Base-by-base conservation (phyloP, 2,888 invertebrate genomes). In the Antheraea assamensis region DNA sequence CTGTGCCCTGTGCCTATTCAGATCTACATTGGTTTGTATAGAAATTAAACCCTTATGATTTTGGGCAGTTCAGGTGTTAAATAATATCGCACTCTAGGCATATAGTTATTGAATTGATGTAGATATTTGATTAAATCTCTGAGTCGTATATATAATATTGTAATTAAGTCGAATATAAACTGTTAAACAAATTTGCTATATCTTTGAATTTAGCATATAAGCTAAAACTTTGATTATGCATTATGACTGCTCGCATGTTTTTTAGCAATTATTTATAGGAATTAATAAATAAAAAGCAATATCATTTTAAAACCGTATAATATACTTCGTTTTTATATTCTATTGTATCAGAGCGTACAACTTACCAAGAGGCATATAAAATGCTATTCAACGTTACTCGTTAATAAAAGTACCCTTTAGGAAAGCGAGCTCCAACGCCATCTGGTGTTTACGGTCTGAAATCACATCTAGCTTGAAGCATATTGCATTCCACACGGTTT, bases 361-460 rank as follows among this genome's bases (percentile, higher is more conserved):
- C 61, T 27, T 24, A 61, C 27, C 27, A 61, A 27, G 27, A 17
- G 61, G 27, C 15, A 17, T 61, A 61, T 61, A 61, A 61, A 61
- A 61, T 27, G 61, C 24, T 58, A 58, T 58, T 58, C 24, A 24
- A 58, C 27, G 17, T 61, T 61, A 61, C 61, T 27, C 61, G 24
- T 61, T 61, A 61, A 27, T 61, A 61, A 61, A 17, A 30, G 24
- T 61, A 61, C 58, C 58, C 58, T 61, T 21, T 61, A 61, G 27
- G 27, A 61, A 61, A 13, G 24, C 58, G 66, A 66, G 31, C 31
- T 31, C 66, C 19, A 19, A 19, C 66, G 21, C 66, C 66, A 35
- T n/a, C 68, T 68, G 68, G 68, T 35, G 68, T 68, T 35, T 21
- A 68, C 68, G 68, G 35, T 68, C 35, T 68, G 35, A 31, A 68